Percentiles rank a stretch among this genome's conserved stretches.
These are phyloP conservation scores for Heliconius hermathena DNA, from an alignment of 1,140 invertebrate genomes.

Conservation along the genomic window DNA sequence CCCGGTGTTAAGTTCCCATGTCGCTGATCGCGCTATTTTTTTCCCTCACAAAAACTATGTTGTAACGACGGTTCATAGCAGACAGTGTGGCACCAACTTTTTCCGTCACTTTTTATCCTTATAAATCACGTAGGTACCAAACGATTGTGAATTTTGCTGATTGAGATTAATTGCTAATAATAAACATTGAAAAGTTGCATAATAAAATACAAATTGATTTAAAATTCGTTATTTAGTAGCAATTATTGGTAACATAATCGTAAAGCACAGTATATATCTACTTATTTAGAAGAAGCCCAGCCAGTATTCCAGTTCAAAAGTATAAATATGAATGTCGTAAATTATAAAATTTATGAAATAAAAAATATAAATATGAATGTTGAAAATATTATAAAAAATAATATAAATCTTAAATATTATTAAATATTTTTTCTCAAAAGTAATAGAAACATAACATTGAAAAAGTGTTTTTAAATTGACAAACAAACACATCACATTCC, in stretches of 20 bases:
- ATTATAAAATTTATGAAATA: background rate
- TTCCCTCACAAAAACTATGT: constrained; percentile 62
- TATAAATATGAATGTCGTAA: background rate
- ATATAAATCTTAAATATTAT: background rate
- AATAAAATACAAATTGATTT: background rate
- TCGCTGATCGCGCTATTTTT: constrained; percentile 53
- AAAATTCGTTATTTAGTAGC: background rate
- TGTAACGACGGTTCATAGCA: constrained; percentile 56
- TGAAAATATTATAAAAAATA: background rate
- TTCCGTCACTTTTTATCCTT: constrained; percentile 58
- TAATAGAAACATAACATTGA: background rate
- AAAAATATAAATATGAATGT: background rate
- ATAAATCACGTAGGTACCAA: constrained; percentile 52
- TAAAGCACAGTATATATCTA: too few species aligned
- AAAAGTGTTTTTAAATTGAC: background rate
- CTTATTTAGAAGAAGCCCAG: too few species aligned
- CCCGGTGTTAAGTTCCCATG: constrained; percentile 48
- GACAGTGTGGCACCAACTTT: constrained; percentile 73
- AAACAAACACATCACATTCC: background rate
- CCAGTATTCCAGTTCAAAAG: too few species aligned
- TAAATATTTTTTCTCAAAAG: background rate
- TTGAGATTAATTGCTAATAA: background rate
- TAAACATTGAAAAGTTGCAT: background rate
- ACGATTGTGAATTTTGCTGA: background rate
- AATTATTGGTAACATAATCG: too few species aligned